Evolutionary conservation across 2,797 vertebrate species (phyloP), one percentile per base, ranked within the genome.

Genomic region (Pseudomugil tenellus): DNA sequence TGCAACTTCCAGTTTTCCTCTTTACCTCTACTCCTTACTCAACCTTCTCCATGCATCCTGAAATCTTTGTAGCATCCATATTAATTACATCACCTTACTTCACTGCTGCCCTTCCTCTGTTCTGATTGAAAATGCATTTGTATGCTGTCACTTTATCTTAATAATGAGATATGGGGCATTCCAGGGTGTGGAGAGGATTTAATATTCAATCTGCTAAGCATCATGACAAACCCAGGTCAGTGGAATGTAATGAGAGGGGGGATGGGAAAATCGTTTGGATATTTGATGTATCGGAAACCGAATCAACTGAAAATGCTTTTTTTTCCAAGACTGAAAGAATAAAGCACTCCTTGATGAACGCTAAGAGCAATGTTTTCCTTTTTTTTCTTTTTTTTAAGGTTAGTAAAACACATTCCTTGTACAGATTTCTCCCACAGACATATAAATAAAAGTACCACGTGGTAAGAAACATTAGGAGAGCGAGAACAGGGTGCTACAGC

Each of bases 151-250:
- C 72, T 81, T 79, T 69, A 69, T 81, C 62, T 81, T 82, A 85
- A 88, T 82, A 79, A 85, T 74, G 73, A 83, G 58, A 78, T 81
- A 66, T 76, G 67, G 66, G 75, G 66, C 63, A 54, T 79, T 74
- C 55, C 32, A 53, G 59, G 51, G 76, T 69, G 73, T 80, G 82
- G 78, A 77, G 70, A 76, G 72, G 79, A 87, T 87, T 81, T 86
- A 88, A 86, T 73, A 76, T 32, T 41, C 74, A 81, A 82, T 87
- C 77, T 87, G 67, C 67, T 82, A 74, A 90, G 51, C 72, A 77
- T 73, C 82, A 79, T 71, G 70, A 58, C 67, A 63, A 69, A 53
- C 67, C 23, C 58, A 49, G 80, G 80, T 86, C 79, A 77, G 12
- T 19, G 65, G 21, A 32, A 67, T 23, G 55, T 32, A 48, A 55